These are phyloP conservation scores for Campylomormyrus tamandua DNA, from an alignment of 2,113 vertebrate species.

Conservation along the genomic window DNA sequence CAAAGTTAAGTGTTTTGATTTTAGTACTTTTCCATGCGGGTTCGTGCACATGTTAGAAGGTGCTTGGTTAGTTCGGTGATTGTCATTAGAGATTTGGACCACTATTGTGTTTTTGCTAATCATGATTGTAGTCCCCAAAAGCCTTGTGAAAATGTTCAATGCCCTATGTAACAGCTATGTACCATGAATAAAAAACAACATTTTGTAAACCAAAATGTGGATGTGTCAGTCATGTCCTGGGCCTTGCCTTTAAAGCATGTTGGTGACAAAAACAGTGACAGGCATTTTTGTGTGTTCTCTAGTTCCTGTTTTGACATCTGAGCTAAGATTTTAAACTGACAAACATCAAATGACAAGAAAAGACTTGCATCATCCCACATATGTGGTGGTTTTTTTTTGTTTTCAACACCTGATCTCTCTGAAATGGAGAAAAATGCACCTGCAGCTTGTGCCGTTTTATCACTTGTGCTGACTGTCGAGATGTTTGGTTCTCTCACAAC, in stretches of 20 bases:
- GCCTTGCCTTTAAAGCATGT: neutral
- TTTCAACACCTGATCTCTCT: neutral
- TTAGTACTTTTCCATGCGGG: slow-evolving; percentile 78
- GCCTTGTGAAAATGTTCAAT: slow-evolving; percentile 88
- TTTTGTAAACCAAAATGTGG: slow-evolving; percentile 82
- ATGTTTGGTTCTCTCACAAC: neutral
- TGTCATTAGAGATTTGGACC: slow-evolving; percentile 81
- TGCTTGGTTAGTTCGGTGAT: slow-evolving; percentile 78
- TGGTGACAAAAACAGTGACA: neutral
- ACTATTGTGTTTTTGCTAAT: slow-evolving; percentile 82
- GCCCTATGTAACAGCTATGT: slow-evolving; percentile 88
- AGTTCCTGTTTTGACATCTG: neutral
- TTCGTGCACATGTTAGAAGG: slow-evolving; percentile 74
- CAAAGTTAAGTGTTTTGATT: slow-evolving; percentile 63
- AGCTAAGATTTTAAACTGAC: neutral
- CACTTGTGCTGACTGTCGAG: neutral
- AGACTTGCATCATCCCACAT: neutral
- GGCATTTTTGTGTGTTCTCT: neutral
- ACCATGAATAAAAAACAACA: slow-evolving; percentile 86
- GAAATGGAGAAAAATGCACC: neutral
- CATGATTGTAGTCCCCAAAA: slow-evolving; percentile 80
- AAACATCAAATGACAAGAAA: neutral
- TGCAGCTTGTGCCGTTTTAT: neutral
- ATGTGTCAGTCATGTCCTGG: neutral
- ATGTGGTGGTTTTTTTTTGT: neutral